These are phyloP conservation scores for Helobdella robusta DNA, from an alignment of 2,888 invertebrate genomes.

Conservation along the genomic window DNA sequence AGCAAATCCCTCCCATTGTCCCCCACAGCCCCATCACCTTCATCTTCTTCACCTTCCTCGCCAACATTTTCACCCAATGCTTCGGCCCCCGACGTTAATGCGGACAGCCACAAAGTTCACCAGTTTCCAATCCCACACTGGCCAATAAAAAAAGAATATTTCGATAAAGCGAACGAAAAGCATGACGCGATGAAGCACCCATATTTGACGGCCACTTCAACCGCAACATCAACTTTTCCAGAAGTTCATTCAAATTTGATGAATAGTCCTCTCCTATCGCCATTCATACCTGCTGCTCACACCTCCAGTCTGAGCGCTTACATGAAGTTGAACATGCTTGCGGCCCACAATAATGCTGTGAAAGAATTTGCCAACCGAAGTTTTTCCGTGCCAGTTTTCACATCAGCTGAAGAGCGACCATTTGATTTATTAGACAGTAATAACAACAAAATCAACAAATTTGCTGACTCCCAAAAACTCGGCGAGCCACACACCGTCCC, in stretches of 20 bases:
- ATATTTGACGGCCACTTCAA: too few relatives aligned
- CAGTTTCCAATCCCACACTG: slow-evolving; percentile 3
- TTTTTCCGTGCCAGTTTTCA: slow-evolving; percentile 18
- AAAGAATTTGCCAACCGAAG: slow-evolving; percentile 23
- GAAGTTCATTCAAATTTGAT: neutral
- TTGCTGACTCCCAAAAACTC: neutral
- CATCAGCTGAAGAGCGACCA: slow-evolving; percentile 12
- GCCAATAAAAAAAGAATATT: slow-evolving; percentile 17
- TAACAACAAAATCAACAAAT: neutral
- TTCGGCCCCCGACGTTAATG: neutral
- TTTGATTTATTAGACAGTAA: slow-evolving; percentile 14
- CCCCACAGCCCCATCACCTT: neutral
- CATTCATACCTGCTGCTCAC: slow-evolving; percentile 18
- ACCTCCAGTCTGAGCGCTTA: slow-evolving; percentile 15
- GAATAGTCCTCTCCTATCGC: neutral
- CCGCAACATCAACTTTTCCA: too few relatives aligned
- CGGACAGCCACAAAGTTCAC: neutral
- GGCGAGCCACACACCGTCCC: slow-evolving; percentile 10
- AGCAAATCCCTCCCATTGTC: too few relatives aligned
- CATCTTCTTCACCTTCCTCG: neutral
- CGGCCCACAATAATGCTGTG: slow-evolving; percentile 8
- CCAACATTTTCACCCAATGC: neutral
- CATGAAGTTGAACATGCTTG: slow-evolving; percentile 4
- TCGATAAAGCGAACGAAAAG: neutral
- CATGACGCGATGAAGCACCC: neutral